phyloP scores from a whole-genome alignment of 64 coral and sea anemone genomes.

The Montipora cactus region DNA sequence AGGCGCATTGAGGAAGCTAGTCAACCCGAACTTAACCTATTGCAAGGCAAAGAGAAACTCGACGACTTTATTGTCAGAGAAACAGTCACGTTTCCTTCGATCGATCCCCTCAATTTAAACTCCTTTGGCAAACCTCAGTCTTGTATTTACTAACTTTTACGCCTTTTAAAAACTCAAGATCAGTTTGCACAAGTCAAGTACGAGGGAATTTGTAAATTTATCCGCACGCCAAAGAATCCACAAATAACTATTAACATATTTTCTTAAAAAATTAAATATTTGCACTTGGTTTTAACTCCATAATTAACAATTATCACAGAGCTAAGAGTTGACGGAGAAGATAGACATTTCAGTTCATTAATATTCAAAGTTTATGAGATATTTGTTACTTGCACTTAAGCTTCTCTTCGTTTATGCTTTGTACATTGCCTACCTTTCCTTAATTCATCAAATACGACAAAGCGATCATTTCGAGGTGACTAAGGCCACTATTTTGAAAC shows the following conservation, averaged over 20 bases:
- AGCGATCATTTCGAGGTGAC: not conserved
- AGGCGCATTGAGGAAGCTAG: not conserved
- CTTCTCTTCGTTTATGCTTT: not conserved
- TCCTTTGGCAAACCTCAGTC: not conserved
- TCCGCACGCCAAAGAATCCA: not conserved
- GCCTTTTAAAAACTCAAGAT: not conserved
- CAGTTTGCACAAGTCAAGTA: not conserved
- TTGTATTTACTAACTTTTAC: not conserved
- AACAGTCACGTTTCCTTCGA: not conserved
- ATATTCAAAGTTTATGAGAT: not conserved
- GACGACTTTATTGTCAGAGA: too few relatives aligned
- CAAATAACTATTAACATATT: not conserved
- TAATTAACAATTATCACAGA: conserved; percentile 34
- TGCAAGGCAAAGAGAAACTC: too few relatives aligned
- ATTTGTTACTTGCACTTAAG: not conserved
- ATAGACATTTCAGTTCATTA: not conserved
- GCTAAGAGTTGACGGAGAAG: not conserved
- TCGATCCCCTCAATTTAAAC: not conserved
- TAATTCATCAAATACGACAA: not conserved
- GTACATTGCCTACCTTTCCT: too few relatives aligned
- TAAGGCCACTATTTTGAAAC: not conserved
- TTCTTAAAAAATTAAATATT: conserved; percentile 27
- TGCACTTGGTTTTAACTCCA: conserved; percentile 9
- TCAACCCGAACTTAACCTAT: too few relatives aligned
- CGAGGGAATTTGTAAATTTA: not conserved